Conservation (phyloP, 2,113 vertebrate species). For the Neodontobutis hainanensis region DNA sequence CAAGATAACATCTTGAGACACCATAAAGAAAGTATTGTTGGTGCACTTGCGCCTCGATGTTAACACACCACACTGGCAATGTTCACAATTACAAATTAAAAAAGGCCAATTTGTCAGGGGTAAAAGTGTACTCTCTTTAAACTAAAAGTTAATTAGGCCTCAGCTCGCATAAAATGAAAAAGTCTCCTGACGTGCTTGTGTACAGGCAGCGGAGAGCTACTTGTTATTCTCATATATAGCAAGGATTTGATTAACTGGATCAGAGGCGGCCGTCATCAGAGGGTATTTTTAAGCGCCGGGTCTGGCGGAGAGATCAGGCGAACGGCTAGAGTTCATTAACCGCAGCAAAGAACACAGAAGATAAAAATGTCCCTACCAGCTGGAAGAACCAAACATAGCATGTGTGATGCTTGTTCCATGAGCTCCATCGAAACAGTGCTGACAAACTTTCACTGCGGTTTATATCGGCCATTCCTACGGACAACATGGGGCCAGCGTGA, state of each 20-base stretch:
- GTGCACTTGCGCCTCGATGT: conserved; percentile 16
- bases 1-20: conserved; percentile 57
- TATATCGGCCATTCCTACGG: conserved; percentile 40
- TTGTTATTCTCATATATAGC: conserved; percentile 28
- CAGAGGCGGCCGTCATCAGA: conserved; percentile 55
- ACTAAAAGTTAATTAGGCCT: conserved; percentile 35
- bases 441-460: conserved; percentile 58
- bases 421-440: conserved; percentile 49
- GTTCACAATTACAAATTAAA: conserved; percentile 39
- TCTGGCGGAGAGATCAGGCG: conserved; percentile 55
- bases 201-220: conserved; percentile 26
- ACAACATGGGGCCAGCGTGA: conserved; percentile 1
- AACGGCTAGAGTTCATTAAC: conserved; percentile 59
- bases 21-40: conserved; percentile 45
- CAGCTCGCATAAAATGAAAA: conserved; percentile 37
- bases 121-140: conserved; percentile 17
- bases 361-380: conserved; percentile 60
- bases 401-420: conserved; percentile 29
- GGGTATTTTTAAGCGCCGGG: conserved; percentile 57
- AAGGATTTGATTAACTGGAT: conserved; percentile 57
- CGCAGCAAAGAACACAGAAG: conserved; percentile 49
- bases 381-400: conserved; percentile 63
- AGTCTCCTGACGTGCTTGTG: conserved; percentile 31
- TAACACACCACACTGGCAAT: conserved; percentile 18
- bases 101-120: conserved; percentile 36